A percentile compares a stretch with the other conserved stretches of the same genome.
phyloP scores from a whole-genome alignment of 53 echinoderm and acorn worm species.

The Zoroaster sp. region DNA sequence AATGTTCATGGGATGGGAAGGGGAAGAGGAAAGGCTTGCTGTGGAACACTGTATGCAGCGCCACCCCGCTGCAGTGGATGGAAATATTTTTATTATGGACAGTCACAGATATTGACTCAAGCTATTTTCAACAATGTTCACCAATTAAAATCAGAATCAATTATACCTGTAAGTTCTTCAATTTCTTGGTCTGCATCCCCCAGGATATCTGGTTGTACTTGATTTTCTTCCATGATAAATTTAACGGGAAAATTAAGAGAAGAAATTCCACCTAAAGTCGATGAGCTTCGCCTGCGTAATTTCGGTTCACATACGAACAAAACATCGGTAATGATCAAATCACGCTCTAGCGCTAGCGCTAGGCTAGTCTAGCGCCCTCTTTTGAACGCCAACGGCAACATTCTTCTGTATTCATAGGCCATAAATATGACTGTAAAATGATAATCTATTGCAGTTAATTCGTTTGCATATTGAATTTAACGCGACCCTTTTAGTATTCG shows the following conservation, averaged over 20 bases:
- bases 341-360: not conserved
- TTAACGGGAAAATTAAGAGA: not conserved
- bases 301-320: not conserved
- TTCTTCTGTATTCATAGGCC: no score
- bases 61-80: no score
- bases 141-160: not conserved
- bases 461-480: no score
- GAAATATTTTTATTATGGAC: not conserved
- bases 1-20: no score
- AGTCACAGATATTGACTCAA: not conserved
- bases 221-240: constrained; percentile 20
- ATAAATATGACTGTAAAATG: no score
- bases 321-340: not conserved
- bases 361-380: not conserved
- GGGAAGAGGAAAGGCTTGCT: no score
- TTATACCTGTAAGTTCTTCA: constrained; percentile 75
- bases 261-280: not conserved
- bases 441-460: no score
- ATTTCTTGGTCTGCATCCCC: constrained; percentile 67
- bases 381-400: no score
- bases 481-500: no score
- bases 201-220: not conserved
- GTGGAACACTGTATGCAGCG: no score
- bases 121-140: not conserved
- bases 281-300: not conserved